Evolutionary conservation across 2,113 vertebrate genomes (phyloP).

Genomic region (Ia io): DNA sequence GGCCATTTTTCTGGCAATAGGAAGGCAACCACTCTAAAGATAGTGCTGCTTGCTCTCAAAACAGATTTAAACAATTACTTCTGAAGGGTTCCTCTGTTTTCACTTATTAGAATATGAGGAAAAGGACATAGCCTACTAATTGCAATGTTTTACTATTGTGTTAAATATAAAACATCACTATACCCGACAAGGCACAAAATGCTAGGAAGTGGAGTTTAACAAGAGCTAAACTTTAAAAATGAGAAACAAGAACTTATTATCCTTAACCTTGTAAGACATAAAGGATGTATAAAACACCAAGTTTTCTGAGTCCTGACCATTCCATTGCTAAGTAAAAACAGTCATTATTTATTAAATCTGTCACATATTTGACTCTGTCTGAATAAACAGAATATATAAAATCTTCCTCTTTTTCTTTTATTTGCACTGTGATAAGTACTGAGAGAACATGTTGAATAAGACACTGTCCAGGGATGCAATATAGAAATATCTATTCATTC

Average conservation of each 20-base stretch:
- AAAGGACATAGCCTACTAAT: background rate
- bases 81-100: background rate
- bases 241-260: background rate
- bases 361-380: background rate
- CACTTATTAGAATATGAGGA: background rate
- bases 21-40: background rate
- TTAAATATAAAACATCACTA: conserved; percentile 26
- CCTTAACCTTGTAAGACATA: conserved; percentile 21
- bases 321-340: background rate
- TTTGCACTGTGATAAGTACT: background rate
- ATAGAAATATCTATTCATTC: background rate
- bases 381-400: conserved; percentile 51
- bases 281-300: background rate
- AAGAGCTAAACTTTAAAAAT: conserved; percentile 30
- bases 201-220: background rate
- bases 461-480: background rate
- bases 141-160: background rate
- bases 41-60: background rate
- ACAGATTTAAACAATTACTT: background rate
- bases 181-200: background rate
- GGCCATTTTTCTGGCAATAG: background rate
- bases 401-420: background rate
- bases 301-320: background rate
- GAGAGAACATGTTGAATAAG: background rate
- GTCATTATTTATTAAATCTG: background rate